Evolutionary conservation across 2,888 invertebrate species (phyloP).

Genomic region (Muscina levida): DNA sequence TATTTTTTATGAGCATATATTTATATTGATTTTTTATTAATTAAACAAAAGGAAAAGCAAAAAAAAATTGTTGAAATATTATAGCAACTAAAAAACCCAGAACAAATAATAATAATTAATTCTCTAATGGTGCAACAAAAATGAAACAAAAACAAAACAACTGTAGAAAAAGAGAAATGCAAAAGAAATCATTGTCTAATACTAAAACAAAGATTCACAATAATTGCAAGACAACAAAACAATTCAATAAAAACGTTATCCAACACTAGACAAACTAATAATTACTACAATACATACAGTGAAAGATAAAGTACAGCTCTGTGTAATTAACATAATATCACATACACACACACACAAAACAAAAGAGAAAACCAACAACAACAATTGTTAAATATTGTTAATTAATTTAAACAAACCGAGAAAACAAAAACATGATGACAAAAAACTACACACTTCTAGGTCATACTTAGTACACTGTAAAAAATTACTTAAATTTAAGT

Average conservation of each 20-base stretch:
- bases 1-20: constrained; percentile 68
- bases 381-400: constrained; percentile 36
- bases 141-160: constrained; percentile 24
- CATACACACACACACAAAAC: not conserved
- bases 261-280: constrained; percentile 33
- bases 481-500: constrained; percentile 11
- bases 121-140: constrained; percentile 63
- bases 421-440: constrained; percentile 56
- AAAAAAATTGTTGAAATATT: constrained; percentile 57
- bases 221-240: constrained; percentile 46
- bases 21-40: constrained; percentile 64
- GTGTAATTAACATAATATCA: constrained; percentile 7
- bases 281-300: not conserved
- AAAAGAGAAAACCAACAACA: constrained; percentile 26
- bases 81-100: constrained; percentile 35
- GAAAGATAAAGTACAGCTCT: constrained; percentile 18
- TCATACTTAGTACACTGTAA: constrained; percentile 45
- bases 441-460: constrained; percentile 48
- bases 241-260: constrained; percentile 27
- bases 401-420: constrained; percentile 1
- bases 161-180: constrained; percentile 26
- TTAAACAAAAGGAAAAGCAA: constrained; percentile 37
- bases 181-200: constrained; percentile 29
- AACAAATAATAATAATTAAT: constrained; percentile 30
- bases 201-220: constrained; percentile 52